These are phyloP conservation scores for Ceraclea dissimilis DNA, from an alignment of 2,888 invertebrate genomes.

Conservation along the genomic window DNA sequence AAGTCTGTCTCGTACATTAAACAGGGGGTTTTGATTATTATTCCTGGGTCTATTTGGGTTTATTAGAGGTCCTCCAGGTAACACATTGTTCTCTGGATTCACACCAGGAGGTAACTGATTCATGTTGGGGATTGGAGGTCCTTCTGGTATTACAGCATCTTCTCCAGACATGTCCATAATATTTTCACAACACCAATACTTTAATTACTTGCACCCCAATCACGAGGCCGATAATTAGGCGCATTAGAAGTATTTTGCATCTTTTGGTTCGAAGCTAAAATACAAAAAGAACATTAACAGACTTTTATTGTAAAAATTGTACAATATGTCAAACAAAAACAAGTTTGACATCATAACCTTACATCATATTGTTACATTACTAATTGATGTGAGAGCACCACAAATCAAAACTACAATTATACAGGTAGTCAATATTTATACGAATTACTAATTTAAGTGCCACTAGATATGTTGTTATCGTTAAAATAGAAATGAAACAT, in stretches of 20 bases:
- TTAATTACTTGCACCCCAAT: constrained; percentile 15
- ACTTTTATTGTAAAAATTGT: background rate
- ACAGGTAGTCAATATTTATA: background rate
- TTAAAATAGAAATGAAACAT: constrained; percentile 7
- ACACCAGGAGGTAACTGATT: constrained; percentile 42
- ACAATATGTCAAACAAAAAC: constrained; percentile 7
- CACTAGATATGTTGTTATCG: background rate
- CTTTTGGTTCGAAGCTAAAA: constrained; percentile 10
- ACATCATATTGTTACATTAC: background rate
- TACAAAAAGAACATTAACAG: constrained; percentile 1
- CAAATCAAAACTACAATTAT: background rate
- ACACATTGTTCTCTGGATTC: constrained; percentile 46
- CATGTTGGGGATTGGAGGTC: constrained; percentile 30
- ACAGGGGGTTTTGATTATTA: constrained; percentile 66
- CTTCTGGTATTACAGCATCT: constrained; percentile 12
- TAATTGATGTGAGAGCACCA: background rate
- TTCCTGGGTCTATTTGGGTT: constrained; percentile 49
- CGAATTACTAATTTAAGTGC: background rate
- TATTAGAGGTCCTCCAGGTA: constrained; percentile 50
- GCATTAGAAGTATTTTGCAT: constrained; percentile 14
- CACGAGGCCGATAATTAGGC: constrained; percentile 1
- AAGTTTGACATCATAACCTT: constrained; percentile 13
- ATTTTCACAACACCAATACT: background rate
- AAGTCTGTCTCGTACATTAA: constrained; percentile 82
- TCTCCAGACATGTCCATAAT: constrained; percentile 17